Percentiles rank a stretch among this genome's conserved stretches.
Evolutionary conservation across 2,888 invertebrate species (phyloP).

Genomic region (Folsomia manolachei): DNA sequence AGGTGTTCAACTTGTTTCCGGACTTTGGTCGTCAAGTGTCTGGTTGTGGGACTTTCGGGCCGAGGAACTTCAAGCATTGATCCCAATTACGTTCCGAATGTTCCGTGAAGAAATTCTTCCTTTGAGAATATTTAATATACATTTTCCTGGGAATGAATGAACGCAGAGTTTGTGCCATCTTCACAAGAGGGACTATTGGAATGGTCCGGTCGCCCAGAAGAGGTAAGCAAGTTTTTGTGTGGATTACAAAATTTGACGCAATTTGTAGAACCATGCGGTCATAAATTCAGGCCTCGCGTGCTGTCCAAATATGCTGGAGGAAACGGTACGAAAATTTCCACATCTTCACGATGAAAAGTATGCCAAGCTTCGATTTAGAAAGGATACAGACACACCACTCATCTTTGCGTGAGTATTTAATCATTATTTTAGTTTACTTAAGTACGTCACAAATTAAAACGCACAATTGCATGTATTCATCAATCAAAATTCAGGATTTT

Average conservation of each 20-base stretch:
- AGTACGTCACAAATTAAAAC: no score
- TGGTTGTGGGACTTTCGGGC: constrained; percentile 1
- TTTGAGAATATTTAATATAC: constrained; percentile 39
- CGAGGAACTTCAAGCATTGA: background rate
- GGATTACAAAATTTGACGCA: background rate
- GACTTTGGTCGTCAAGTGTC: constrained; percentile 15
- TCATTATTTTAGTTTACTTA: no score
- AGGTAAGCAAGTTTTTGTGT: constrained; percentile 57
- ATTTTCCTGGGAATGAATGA: constrained; percentile 45
- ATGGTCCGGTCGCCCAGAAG: constrained; percentile 80
- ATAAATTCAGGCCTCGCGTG: constrained; percentile 69
- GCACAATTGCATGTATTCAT: background rate
- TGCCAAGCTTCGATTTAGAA: constrained; percentile 62
- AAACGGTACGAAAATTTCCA: constrained; percentile 69
- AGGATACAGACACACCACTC: constrained; percentile 53
- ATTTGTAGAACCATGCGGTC: no score
- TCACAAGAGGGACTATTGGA: constrained; percentile 95
- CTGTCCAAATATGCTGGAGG: constrained; percentile 67
- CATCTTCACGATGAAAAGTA: constrained; percentile 79
- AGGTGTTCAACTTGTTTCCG: constrained; percentile 29
- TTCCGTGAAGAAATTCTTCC: constrained; percentile 37
- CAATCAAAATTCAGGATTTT: no score
- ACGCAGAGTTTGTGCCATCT: constrained; percentile 73
- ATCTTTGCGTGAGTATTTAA: constrained; percentile 57
- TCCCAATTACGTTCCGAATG: constrained; percentile 18